These are phyloP conservation scores for Ormia ochracea DNA, from an alignment of 2,888 invertebrate genomes.

Conservation along the genomic window DNA sequence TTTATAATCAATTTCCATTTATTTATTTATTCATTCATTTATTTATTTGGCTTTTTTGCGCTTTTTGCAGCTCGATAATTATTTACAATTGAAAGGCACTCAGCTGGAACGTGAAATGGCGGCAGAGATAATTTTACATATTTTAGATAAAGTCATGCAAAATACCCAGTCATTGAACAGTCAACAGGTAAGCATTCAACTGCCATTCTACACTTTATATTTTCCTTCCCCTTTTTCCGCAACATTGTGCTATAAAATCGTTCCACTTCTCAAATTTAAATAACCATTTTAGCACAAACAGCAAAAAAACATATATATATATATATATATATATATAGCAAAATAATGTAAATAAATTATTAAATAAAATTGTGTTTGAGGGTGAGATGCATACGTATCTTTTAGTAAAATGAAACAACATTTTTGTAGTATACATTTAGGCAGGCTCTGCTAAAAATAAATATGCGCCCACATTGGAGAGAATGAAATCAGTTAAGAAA, in stretches of 20 bases:
- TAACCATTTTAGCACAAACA: too few species aligned
- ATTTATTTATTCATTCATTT: neutral
- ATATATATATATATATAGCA: too few species aligned
- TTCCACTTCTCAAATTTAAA: constrained; percentile 13
- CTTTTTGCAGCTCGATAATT: constrained; percentile 74
- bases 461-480: too few species aligned
- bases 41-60: too few species aligned
- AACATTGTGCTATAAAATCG: neutral
- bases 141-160: constrained; percentile 82
- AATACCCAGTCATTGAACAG: constrained; percentile 83
- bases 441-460: too few species aligned
- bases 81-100: constrained; percentile 75
- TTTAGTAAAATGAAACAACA: too few species aligned
- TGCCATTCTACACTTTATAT: neutral
- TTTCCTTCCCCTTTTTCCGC: neutral
- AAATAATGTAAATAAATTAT: too few species aligned
- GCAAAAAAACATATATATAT: too few species aligned
- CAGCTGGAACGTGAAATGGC: constrained; percentile 78
- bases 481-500: too few species aligned
- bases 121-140: constrained; percentile 79
- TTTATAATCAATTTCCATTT: neutral
- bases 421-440: too few species aligned
- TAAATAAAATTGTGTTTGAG: too few species aligned
- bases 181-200: constrained; percentile 81
- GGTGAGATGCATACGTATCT: too few species aligned